A percentile compares a stretch with the other conserved stretches of the same genome.
Conservation (phyloP, 1,140 invertebrate genomes). For the Trypoxylus dichotomus region DNA sequence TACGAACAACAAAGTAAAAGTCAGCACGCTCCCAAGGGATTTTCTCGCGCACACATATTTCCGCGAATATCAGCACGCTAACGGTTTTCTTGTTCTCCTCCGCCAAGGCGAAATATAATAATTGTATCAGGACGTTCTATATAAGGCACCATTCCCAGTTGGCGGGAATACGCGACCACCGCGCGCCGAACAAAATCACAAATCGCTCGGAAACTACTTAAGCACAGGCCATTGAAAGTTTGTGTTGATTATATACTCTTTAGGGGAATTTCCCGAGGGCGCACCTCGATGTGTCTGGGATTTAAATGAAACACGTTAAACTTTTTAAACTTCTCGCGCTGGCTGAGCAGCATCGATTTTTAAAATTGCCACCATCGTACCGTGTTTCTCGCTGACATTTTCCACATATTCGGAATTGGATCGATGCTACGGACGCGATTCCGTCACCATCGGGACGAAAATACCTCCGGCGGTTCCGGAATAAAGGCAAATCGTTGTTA, state of each 20-base stretch:
- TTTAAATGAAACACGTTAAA: conserved; percentile 7
- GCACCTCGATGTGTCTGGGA: conserved; percentile 1
- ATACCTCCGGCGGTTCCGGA: background rate
- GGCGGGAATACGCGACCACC: background rate
- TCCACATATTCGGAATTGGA: background rate
- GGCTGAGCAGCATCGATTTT: background rate
- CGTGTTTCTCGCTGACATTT: background rate
- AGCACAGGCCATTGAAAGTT: conserved; percentile 4
- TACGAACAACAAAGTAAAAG: too few relatives aligned
- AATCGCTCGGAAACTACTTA: background rate
- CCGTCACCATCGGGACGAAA: background rate
- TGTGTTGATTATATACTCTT: conserved; percentile 22
- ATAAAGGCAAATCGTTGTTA: background rate
- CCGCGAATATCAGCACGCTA: too few relatives aligned
- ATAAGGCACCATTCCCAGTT: background rate
- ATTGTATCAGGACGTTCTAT: background rate
- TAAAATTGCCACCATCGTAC: background rate
- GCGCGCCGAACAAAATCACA: background rate
- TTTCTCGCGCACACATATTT: too few relatives aligned
- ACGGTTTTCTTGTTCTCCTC: too few relatives aligned
- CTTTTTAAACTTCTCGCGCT: conserved; percentile 1
- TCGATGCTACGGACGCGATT: background rate
- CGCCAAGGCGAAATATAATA: background rate
- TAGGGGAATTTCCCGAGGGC: conserved; percentile 16
- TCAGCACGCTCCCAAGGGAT: too few relatives aligned